Evolutionary conservation across 2,113 vertebrate genomes (phyloP), one percentile per base, ranked within the genome.

Genomic region (Periophthalmodon schlosseri): DNA sequence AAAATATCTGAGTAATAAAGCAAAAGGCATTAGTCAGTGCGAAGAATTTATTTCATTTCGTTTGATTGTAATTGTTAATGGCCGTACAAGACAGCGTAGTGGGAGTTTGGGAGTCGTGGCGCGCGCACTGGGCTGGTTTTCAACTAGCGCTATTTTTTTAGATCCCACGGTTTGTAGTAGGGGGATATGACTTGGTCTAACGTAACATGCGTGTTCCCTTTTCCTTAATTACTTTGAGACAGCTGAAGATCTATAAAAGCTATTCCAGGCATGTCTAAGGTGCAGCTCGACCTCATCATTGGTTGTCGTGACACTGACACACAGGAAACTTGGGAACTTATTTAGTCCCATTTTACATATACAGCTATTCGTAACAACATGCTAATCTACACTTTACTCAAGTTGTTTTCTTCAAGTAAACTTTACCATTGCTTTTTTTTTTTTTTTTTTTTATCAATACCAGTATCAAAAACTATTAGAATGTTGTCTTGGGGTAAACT

Each of bases 21-120:
- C 61, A 69, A 82, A 77, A 50, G 75, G 39, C 68, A 33, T 88
- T 86, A 88, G 75, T 86, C 90, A 78, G 84, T 75, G 74, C 68
- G 72, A 76, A 78, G 58, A 1, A 76, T 46, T 80, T 39, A 56
- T 74, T 70, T 52, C 20, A 12, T 52, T 70, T 70, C 21, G n/a
- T 56, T 70, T 70, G 23, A 76, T 44, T 58, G 8, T 72, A 33
- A 7, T 73, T 44, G 75, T 73, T 72, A 21, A 23, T 15, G 54
- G 69, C 65, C 66, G 79, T 66, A 60, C 63, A 69, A 60, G 63
- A 21, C 28, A 46, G 60, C 33, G 18, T 18, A 34, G 80, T 81
- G 44, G 83, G 81, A 76, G 76, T 74, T 63, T 47, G 73, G 15
- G 74, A 76, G 61, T 83, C 80, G 84, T 39, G 28, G 33, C 75